These are phyloP conservation scores for Diaphora mendica DNA, from an alignment of 2,888 invertebrate species.

Conservation along the genomic window DNA sequence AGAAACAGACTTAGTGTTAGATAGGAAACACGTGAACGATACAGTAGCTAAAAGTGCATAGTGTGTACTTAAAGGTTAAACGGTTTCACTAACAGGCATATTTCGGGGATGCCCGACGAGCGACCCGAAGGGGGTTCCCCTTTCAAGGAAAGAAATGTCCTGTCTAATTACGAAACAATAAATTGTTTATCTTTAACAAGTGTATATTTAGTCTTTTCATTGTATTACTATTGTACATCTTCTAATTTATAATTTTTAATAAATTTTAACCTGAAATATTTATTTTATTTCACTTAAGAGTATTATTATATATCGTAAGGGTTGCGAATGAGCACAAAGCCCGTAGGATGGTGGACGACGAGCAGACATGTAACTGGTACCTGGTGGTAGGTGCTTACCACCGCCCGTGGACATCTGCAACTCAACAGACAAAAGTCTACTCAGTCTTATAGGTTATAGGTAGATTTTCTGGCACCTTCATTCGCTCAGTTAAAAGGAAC, in stretches of 20 bases:
- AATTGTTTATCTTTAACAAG: not conserved
- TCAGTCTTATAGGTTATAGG: too few relatives aligned
- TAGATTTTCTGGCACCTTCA: too few relatives aligned
- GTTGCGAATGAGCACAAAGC: too few relatives aligned
- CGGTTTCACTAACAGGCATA: not conserved
- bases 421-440: too few relatives aligned
- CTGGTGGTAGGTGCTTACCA: too few relatives aligned
- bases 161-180: not conserved
- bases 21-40: not conserved
- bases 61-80: not conserved
- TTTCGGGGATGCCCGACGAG: not conserved
- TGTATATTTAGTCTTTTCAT: conserved; percentile 7
- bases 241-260: conserved; percentile 31
- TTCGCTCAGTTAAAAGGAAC: too few relatives aligned
- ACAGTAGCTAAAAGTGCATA: not conserved
- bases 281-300: conserved; percentile 4
- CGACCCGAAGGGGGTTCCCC: not conserved
- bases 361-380: too few relatives aligned
- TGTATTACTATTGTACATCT: conserved; percentile 21
- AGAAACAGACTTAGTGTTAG: conserved; percentile 27
- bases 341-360: too few relatives aligned
- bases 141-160: not conserved
- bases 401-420: too few relatives aligned
- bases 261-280: conserved; percentile 30
- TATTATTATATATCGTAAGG: not conserved